phyloP scores from a whole-genome alignment of 2,797 vertebrate genomes.

The Toxotes lorentzi region DNA sequence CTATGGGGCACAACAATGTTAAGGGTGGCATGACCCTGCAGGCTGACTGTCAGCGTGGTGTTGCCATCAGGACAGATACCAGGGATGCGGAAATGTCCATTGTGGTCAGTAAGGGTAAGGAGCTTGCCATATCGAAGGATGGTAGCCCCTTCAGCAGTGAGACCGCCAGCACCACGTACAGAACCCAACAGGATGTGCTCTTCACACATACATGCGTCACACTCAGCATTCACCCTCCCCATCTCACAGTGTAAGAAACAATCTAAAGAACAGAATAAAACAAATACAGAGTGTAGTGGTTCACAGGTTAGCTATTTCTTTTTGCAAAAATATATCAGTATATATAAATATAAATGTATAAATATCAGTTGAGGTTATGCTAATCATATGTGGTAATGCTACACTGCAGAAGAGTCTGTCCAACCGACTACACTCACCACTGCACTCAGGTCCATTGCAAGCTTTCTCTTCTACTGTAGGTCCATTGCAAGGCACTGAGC shows the following conservation, averaged over 20 bases:
- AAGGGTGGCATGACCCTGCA: conserved; percentile 86
- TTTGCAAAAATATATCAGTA: not conserved
- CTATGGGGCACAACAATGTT: conserved; percentile 82
- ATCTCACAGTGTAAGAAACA: conserved; percentile 90
- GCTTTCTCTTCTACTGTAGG: conserved; percentile 88
- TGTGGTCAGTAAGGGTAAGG: conserved; percentile 88
- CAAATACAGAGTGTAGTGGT: not conserved
- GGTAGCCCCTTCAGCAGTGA: conserved; percentile 76
- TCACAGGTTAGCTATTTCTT: not conserved
- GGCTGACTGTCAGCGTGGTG: conserved; percentile 87
- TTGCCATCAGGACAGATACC: conserved; percentile 94
- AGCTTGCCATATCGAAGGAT: conserved; percentile 86
- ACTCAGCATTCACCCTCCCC: conserved; percentile 91
- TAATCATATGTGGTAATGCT: too few relatives aligned
- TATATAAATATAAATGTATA: too few relatives aligned
- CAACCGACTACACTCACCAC: conserved; percentile 44
- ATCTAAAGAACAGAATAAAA: conserved; percentile 72
- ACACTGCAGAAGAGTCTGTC: not conserved
- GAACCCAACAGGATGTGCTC: conserved; percentile 89
- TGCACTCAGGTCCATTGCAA: conserved; percentile 89
- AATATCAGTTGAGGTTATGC: not conserved
- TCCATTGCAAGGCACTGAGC: conserved; percentile 86
- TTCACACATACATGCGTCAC: conserved; percentile 92
- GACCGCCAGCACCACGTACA: conserved; percentile 89
- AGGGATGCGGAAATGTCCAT: conserved; percentile 91